These are phyloP conservation scores for Nothobranchius kuhntae DNA, from an alignment of 2,113 vertebrate species.

Conservation along the genomic window DNA sequence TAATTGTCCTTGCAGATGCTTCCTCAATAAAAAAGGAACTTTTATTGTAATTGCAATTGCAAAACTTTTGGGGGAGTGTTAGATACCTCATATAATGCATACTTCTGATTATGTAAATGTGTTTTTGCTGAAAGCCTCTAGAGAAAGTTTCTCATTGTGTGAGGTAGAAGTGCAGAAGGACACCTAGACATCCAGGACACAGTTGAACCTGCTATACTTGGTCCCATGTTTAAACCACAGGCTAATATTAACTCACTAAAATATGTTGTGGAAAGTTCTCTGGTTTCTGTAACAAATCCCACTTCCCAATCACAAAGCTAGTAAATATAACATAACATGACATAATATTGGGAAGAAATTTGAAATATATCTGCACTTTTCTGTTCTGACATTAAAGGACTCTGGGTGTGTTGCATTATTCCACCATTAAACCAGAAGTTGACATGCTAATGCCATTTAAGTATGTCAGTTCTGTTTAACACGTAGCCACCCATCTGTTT, in stretches of 20 bases:
- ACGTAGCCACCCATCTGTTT: neutral
- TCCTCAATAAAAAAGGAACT: conserved; percentile 49
- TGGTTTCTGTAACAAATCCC: conserved; percentile 14
- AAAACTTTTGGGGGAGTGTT: conserved; percentile 1
- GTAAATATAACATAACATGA: neutral
- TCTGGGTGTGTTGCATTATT: neutral
- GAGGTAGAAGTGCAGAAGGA: neutral
- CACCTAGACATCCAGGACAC: neutral
- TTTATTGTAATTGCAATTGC: conserved; percentile 17
- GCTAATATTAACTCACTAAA: conserved; percentile 25
- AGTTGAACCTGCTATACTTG: conserved; percentile 7
- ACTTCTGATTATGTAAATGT: neutral
- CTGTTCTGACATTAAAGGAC: neutral
- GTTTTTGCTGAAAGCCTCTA: neutral
- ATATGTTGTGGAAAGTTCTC: neutral
- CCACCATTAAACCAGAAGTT: conserved; percentile 29
- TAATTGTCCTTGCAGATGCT: conserved; percentile 64
- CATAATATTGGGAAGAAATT: neutral
- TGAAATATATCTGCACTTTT: neutral
- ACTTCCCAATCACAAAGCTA: neutral
- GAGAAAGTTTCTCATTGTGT: neutral
- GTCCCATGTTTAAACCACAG: conserved; percentile 10
- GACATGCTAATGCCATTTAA: conserved; percentile 13
- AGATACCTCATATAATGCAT: neutral
- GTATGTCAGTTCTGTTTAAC: conserved; percentile 42